Evolutionary conservation across 2,888 invertebrate genomes (phyloP).

Genomic region (Acrobasis consociella): DNA sequence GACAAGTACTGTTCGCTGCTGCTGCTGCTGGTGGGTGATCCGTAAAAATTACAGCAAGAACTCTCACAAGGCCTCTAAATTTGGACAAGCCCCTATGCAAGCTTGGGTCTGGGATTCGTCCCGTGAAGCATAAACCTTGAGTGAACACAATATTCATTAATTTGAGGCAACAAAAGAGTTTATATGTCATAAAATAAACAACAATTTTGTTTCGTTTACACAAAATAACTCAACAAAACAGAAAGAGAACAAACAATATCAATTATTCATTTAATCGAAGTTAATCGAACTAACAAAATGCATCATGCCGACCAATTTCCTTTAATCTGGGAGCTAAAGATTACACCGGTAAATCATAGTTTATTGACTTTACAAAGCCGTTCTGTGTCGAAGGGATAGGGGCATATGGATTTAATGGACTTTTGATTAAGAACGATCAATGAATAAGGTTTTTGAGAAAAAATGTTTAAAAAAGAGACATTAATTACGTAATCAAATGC

Average conservation of each 20-base stretch:
- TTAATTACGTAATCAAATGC: no score
- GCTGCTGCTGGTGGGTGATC: no score
- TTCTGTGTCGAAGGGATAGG: slow-evolving; percentile 33
- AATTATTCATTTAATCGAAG: slow-evolving; percentile 20
- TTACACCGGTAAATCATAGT: slow-evolving; percentile 50
- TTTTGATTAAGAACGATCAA: slow-evolving; percentile 25
- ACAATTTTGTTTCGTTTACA: neutral
- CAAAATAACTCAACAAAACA: slow-evolving; percentile 19
- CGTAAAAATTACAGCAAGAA: no score
- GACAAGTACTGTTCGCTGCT: no score
- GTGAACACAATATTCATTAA: no score
- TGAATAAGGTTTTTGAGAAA: slow-evolving; percentile 9
- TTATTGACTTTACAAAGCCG: slow-evolving; percentile 50
- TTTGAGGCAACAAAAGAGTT: no score
- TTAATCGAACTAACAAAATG: slow-evolving; percentile 19
- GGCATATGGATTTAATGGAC: slow-evolving; percentile 33
- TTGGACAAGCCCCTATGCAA: no score
- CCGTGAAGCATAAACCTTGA: no score
- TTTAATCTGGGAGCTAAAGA: slow-evolving; percentile 39
- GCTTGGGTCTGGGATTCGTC: no score
- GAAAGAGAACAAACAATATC: neutral
- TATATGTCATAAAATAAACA: no score
- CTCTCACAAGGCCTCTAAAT: no score
- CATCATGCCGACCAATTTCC: slow-evolving; percentile 39
- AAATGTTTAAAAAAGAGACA: no score